These are phyloP conservation scores for Hassar affinis DNA, from an alignment of 2,113 vertebrate genomes.

Conservation along the genomic window DNA sequence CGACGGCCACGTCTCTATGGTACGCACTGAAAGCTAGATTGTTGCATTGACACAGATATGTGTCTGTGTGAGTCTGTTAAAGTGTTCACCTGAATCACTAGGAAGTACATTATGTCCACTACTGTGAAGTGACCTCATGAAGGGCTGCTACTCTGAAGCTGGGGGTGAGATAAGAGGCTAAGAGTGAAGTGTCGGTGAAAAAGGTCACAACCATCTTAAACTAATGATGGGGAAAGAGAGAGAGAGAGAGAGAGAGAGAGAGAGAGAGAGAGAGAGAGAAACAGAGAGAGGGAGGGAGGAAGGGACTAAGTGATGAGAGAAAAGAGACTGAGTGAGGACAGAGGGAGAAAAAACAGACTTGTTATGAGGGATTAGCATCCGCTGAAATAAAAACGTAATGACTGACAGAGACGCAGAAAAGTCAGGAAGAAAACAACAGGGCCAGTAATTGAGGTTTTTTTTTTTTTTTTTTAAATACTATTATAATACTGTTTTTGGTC, in stretches of 20 bases:
- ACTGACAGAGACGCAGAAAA: background rate
- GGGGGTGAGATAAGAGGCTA: constrained; percentile 47
- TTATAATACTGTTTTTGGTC: constrained; percentile 6
- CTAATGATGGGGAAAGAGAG: constrained; percentile 41
- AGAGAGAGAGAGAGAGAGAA: constrained; percentile 13
- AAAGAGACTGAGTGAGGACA: background rate
- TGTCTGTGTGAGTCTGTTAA: constrained; percentile 3
- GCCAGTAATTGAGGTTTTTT: background rate
- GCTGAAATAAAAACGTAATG: background rate
- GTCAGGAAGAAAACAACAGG: constrained; percentile 2
- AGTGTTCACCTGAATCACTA: constrained; percentile 49
- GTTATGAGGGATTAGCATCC: background rate
- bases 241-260: constrained; percentile 14
- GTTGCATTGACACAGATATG: constrained; percentile 36
- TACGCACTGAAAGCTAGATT: constrained; percentile 38
- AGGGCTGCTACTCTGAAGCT: constrained; percentile 28
- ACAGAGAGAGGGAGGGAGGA: too few species aligned
- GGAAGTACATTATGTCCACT: constrained; percentile 55
- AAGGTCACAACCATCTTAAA: constrained; percentile 55
- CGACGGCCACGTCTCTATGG: constrained; percentile 33
- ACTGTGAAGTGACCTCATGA: constrained; percentile 54
- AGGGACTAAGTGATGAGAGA: background rate
- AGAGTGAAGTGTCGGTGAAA: constrained; percentile 53
- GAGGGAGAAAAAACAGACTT: background rate
- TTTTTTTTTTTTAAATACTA: background rate